Base-by-base conservation (phyloP, 1,140 invertebrate genomes). In the Samia ricini region DNA sequence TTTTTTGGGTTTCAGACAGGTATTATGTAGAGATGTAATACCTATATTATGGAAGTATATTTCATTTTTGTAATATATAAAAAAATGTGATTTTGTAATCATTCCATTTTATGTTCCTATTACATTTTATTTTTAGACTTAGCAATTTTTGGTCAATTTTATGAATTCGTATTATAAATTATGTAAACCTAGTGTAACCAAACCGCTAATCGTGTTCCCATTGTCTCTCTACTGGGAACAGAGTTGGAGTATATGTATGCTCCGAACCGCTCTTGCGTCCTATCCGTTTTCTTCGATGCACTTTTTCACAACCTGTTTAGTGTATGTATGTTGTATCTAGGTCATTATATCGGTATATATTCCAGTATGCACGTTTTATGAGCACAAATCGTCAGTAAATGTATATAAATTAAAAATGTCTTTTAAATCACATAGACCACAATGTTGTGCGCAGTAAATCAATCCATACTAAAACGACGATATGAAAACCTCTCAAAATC, bases 101-200 rank as follows among this genome's bases (percentile, higher is more conserved):
- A 42, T 42, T 52, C 36, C 62, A 56, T 63, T 76, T 61, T 70
- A 58, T 70, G 64, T 29, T 5, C 4, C 57, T 66, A 60, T 60
- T 63, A 42, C 55, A n/a, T 58, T 36, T 57, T 77, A 77, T 56
- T 58, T 77, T 84, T 78, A 62, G 69, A 76, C 72, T 80, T 82
- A 81, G 77, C 80, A 85, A 83, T 81, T 83, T 77, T 73, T 56
- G n/a, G 85, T 88, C 83, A 88, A 86, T 88, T 88, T 79, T 81
- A 72, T 79, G 33, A 56, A 72, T 70, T 36, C 33, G 69, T 69
- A 61, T 56, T 58, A 68, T 55, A 71, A 56, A 15, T 18, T 56
- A 63, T 68, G 66, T 72, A 73, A 83, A 79, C 56, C 67, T 83
- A 79, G 72, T 66, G 69, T 75, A 69, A 76, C 71, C 61, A 72